Evolutionary conservation across 2,888 invertebrate genomes (phyloP).

Genomic region (Cheilosia variabilis): DNA sequence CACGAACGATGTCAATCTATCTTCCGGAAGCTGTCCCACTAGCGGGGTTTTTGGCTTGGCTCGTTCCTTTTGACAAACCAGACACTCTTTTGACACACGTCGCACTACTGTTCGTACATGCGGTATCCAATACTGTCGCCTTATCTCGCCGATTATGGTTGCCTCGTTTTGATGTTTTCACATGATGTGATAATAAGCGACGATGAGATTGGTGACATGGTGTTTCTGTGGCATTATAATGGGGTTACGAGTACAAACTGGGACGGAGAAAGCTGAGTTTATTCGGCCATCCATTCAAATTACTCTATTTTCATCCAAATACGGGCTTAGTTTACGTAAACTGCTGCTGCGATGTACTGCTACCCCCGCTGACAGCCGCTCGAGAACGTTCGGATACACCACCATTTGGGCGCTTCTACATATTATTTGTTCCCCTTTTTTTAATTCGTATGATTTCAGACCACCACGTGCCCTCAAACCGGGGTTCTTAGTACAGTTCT

Average conservation of each 20-base stretch:
- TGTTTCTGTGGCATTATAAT: no score
- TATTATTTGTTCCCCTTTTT: neutral
- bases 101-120: no score
- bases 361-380: neutral
- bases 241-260: neutral
- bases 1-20: conserved; percentile 40
- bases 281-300: conserved; percentile 15
- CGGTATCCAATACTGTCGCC: no score
- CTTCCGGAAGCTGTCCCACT: conserved; percentile 62
- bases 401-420: conserved; percentile 1
- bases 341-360: neutral
- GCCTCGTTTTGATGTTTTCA: no score
- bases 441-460: neutral
- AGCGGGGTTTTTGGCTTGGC: conserved; percentile 38
- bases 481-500: neutral
- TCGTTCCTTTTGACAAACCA: conserved; percentile 7
- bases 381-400: neutral
- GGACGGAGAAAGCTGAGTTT: conserved; percentile 4
- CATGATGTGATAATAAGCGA: no score
- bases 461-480: neutral
- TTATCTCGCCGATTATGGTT: no score
- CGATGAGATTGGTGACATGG: no score
- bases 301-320: neutral
- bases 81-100: conserved; percentile 5
- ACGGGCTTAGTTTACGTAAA: neutral